Evolutionary conservation across 2,113 vertebrate genomes (phyloP).

Genomic region (Podarcis muralis): DNA sequence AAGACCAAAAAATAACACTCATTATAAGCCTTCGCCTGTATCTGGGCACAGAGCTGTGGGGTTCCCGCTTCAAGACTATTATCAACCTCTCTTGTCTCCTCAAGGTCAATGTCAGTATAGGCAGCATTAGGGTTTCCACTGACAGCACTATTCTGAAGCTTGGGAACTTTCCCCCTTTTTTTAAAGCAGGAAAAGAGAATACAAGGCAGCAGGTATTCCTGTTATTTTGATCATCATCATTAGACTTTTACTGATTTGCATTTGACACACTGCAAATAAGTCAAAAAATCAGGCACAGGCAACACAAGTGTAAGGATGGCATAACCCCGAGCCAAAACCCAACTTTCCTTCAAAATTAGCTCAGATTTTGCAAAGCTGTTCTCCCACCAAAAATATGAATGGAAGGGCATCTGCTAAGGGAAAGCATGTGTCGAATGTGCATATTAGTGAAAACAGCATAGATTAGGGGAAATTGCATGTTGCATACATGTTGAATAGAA

Average conservation of each 20-base stretch:
- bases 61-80: neutral
- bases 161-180: neutral
- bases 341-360: too few species aligned
- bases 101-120: neutral
- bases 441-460: too few species aligned
- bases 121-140: neutral
- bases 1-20: conserved; percentile 14
- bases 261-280: neutral
- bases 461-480: too few species aligned
- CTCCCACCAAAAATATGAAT: too few species aligned
- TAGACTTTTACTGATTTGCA: neutral
- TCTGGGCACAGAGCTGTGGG: neutral
- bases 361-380: too few species aligned
- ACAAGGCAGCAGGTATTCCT: neutral
- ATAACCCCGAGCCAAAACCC: too few species aligned
- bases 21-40: neutral
- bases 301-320: neutral
- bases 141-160: neutral
- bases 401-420: too few species aligned
- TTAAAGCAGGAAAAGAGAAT: neutral
- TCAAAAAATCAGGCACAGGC: neutral
- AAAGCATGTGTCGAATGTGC: too few species aligned
- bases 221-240: neutral
- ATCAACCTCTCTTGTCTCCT: neutral
- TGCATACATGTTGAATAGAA: too few species aligned